Conservation (phyloP, 2,888 invertebrate species). For the Ectobius pallidus region DNA sequence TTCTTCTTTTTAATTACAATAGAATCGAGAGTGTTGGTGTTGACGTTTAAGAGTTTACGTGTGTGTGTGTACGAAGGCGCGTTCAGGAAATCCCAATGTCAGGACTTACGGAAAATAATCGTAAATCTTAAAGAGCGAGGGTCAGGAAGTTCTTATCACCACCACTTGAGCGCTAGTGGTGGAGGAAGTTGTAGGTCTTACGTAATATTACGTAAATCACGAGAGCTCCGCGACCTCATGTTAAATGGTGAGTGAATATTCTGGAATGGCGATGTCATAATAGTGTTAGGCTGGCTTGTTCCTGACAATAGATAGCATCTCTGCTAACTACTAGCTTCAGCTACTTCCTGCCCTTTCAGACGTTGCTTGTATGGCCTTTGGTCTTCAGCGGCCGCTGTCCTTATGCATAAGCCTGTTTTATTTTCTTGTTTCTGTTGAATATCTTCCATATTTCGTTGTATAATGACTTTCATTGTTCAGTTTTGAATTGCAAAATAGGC, state of each 20-base stretch:
- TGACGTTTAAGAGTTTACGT: too few species aligned
- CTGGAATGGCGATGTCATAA: constrained; percentile 4
- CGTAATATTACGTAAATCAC: constrained; percentile 31
- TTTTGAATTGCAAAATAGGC: too few species aligned
- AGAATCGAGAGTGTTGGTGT: too few species aligned
- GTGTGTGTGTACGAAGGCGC: too few species aligned
- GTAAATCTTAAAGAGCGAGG: constrained; percentile 4
- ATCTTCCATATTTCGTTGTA: too few species aligned
- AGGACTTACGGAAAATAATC: background rate
- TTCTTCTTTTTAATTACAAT: too few species aligned
- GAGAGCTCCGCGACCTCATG: background rate
- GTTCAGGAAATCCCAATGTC: constrained; percentile 8
- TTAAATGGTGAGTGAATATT: constrained; percentile 25
- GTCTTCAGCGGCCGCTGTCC: too few species aligned
- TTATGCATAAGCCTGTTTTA: too few species aligned
- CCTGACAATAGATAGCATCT: constrained; percentile 3
- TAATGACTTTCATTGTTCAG: too few species aligned
- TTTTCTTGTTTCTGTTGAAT: too few species aligned
- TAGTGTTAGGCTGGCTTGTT: constrained; percentile 6
- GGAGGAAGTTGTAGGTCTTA: constrained; percentile 35
- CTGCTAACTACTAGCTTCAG: background rate
- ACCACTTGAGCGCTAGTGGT: constrained; percentile 21
- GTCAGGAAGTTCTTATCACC: constrained; percentile 38
- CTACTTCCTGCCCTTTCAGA: background rate
- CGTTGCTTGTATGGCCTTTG: background rate